phyloP scores from a whole-genome alignment of 1,140 invertebrate species.

The Paramacrobiotus metropolitanus region DNA sequence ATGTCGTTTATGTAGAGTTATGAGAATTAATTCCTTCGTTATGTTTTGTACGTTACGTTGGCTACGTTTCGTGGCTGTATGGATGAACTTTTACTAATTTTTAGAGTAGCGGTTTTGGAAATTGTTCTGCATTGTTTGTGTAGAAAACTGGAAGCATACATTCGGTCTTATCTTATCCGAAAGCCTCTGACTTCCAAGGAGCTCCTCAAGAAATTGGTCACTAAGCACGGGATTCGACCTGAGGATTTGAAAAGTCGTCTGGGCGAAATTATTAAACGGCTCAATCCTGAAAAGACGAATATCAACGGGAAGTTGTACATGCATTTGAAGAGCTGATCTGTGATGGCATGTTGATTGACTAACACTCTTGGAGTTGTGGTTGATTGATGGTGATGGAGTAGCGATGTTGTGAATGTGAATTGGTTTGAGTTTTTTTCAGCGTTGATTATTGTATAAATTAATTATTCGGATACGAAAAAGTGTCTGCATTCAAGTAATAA shows the following conservation, averaged over 20 bases:
- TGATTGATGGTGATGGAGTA: background rate
- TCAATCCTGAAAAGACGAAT: constrained; percentile 73
- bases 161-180: constrained; percentile 65
- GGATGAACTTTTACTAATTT: background rate
- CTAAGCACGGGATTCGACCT: constrained; percentile 63
- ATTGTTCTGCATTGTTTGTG: constrained; percentile 21
- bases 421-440: background rate
- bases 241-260: constrained; percentile 74
- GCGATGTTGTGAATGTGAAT: no score
- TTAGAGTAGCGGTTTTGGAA: background rate
- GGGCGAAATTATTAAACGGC: constrained; percentile 76
- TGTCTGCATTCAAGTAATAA: background rate
- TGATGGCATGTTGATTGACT: background rate
- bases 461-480: background rate
- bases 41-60: no score
- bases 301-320: constrained; percentile 87
- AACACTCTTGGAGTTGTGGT: background rate
- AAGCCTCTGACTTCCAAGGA: constrained; percentile 92
- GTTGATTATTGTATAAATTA: background rate
- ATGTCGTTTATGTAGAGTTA: no score
- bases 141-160: constrained; percentile 71
- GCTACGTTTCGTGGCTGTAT: background rate
- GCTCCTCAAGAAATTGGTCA: constrained; percentile 76
- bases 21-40: no score
- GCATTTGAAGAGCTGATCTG: constrained; percentile 32